These are phyloP conservation scores for Drosophila nigricruria DNA, from an alignment of 2,888 invertebrate species.

Conservation along the genomic window DNA sequence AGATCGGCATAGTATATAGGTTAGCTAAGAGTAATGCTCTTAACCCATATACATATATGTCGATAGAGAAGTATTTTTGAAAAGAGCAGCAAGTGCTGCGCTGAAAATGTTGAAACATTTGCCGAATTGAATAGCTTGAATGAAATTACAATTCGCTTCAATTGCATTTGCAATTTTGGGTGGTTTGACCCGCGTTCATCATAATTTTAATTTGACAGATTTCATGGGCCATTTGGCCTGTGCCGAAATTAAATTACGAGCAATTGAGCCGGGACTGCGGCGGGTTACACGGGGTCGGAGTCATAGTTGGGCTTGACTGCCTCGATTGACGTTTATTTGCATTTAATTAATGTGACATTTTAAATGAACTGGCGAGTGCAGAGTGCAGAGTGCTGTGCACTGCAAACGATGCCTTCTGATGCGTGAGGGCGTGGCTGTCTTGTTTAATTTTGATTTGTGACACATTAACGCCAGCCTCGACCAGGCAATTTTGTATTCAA, in stretches of 20 bases:
- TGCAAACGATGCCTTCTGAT: constrained; percentile 16
- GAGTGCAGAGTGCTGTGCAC: neutral
- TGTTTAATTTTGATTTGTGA: constrained; percentile 73
- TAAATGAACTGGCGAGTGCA: constrained; percentile 65
- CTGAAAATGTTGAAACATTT: neutral
- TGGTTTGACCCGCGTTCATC: constrained; percentile 41
- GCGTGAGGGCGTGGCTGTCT: constrained; percentile 52
- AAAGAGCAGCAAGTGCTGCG: neutral
- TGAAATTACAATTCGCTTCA: constrained; percentile 14
- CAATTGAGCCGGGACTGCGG: constrained; percentile 1
- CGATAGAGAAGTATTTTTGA: neutral
- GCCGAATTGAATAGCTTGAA: constrained; percentile 6
- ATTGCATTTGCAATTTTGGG: constrained; percentile 33
- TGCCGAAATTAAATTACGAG: constrained; percentile 48
- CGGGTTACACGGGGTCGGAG: neutral
- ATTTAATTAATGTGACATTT: constrained; percentile 79
- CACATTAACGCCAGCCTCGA: constrained; percentile 60
- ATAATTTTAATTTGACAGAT: constrained; percentile 63
- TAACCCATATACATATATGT: neutral
- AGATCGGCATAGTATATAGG: neutral
- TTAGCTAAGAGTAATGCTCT: neutral
- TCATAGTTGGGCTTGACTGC: constrained; percentile 4
- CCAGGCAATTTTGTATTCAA: constrained; percentile 71
- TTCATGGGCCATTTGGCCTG: constrained; percentile 56
- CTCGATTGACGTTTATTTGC: constrained; percentile 70